phyloP scores from a whole-genome alignment of 2,797 vertebrate genomes.

The Meriones psammophilus region DNA sequence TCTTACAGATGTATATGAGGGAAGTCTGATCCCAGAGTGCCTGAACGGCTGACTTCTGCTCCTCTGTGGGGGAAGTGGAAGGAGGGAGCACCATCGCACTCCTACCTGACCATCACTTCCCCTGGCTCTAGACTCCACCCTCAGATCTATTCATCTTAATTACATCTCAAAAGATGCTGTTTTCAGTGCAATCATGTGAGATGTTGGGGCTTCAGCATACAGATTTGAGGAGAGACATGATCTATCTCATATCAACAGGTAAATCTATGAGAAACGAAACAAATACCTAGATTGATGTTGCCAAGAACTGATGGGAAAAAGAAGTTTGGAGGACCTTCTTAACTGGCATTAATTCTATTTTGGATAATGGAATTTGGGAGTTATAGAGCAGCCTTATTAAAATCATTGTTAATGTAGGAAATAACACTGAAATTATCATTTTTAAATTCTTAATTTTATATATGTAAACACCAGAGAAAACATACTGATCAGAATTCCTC shows the following conservation, averaged over 20 bases:
- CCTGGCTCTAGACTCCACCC: not conserved
- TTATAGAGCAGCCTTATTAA: not conserved
- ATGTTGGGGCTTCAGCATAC: not conserved
- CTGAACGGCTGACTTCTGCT: not conserved
- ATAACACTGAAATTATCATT: not conserved
- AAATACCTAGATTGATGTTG: not conserved
- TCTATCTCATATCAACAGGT: not conserved
- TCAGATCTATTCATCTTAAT: conserved; percentile 10
- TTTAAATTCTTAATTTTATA: not conserved
- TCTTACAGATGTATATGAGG: not conserved
- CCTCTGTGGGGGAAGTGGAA: not conserved
- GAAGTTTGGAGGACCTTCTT: not conserved
- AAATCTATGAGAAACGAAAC: conserved; percentile 15
- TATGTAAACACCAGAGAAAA: not conserved
- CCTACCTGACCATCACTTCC: not conserved
- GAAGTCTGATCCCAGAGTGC: not conserved
- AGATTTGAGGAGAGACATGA: not conserved
- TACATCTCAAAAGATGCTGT: not conserved
- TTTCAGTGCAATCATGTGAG: not conserved
- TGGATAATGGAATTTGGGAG: not conserved
- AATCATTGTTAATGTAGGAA: conserved; percentile 22
- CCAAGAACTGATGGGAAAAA: not conserved
- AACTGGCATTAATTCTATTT: not conserved
- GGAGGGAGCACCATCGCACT: not conserved
- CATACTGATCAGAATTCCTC: not conserved